Conservation (phyloP, 2,797 vertebrate species). For the Pangasius krempfi region DNA sequence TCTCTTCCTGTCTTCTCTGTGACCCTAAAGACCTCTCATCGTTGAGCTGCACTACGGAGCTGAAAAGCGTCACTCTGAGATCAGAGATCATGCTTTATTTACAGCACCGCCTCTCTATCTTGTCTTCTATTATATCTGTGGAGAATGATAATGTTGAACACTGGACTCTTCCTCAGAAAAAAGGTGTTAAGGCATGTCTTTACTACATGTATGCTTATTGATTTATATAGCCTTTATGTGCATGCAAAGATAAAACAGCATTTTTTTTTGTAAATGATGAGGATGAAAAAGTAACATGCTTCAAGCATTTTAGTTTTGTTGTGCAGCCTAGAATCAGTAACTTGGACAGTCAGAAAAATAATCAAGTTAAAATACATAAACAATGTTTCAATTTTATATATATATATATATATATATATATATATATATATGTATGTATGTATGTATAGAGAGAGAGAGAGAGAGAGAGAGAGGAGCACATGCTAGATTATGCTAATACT, state of each 20-base stretch:
- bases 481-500: not conserved
- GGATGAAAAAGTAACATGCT: too few species aligned
- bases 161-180: not conserved
- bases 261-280: too few species aligned
- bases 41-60: slow-evolving; percentile 15
- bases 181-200: not conserved
- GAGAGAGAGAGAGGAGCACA: not conserved
- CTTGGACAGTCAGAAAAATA: not conserved
- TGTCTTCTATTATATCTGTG: not conserved
- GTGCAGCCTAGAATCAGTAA: not conserved
- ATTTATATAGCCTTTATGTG: not conserved
- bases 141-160: not conserved
- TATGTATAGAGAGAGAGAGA: too few species aligned
- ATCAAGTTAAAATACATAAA: not conserved
- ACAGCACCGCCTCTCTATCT: not conserved
- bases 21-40: not conserved
- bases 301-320: not conserved
- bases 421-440: too few species aligned
- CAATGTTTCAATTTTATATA: too few species aligned
- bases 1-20: not conserved
- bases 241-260: too few species aligned
- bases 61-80: not conserved
- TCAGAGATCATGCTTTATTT: slow-evolving; percentile 35
- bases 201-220: not conserved
- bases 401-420: too few species aligned